phyloP scores from a whole-genome alignment of 2,113 vertebrate species.

The Sminthopsis crassicaudata region DNA sequence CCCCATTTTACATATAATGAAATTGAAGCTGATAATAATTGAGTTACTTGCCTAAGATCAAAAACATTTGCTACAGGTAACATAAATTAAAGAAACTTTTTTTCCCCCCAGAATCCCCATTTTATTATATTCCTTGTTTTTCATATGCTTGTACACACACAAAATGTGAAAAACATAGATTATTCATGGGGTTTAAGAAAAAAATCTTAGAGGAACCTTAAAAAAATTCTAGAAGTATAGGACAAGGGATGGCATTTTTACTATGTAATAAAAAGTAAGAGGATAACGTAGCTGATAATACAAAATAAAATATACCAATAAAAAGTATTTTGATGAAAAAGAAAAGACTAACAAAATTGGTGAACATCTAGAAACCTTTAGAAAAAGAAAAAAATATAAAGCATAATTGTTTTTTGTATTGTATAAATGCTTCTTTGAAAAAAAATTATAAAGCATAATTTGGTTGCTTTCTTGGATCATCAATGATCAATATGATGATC shows the following conservation, averaged over 20 bases:
- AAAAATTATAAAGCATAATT: too few species aligned
- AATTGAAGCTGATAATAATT: not conserved
- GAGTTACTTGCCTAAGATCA: not conserved
- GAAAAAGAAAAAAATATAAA: not conserved
- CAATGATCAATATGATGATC: too few species aligned
- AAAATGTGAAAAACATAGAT: not conserved
- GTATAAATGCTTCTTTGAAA: too few species aligned
- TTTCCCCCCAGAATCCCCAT: too few species aligned
- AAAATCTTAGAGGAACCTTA: not conserved
- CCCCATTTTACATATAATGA: not conserved
- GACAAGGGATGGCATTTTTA: not conserved
- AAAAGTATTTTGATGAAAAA: not conserved
- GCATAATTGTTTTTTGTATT: not conserved
- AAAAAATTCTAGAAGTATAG: not conserved
- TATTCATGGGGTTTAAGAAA: too few species aligned
- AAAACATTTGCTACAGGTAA: not conserved
- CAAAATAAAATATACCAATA: not conserved
- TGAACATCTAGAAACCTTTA: not conserved
- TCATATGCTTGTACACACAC: not conserved
- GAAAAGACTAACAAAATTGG: not conserved
- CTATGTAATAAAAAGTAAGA: not conserved
- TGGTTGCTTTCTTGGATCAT: too few species aligned
- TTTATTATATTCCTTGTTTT: too few species aligned
- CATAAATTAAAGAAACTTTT: too few species aligned
- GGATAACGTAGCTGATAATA: not conserved